A percentile compares a stretch with the other conserved stretches of the same genome.
These are phyloP conservation scores for Eriocheir sinensis DNA, from an alignment of 1,140 invertebrate genomes.

Conservation along the genomic window DNA sequence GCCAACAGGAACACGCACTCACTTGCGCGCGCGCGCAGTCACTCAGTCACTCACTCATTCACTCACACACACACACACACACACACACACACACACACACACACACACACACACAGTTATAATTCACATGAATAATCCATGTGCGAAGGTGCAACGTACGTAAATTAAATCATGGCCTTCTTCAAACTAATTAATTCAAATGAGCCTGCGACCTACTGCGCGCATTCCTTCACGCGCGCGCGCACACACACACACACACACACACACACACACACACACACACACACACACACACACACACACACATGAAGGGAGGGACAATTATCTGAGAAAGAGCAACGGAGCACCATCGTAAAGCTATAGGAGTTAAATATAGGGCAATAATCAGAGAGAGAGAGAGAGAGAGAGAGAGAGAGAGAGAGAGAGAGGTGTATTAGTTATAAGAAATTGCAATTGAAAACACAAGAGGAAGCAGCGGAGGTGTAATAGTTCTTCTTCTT, in stretches of 20 bases:
- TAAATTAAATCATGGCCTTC: neutral
- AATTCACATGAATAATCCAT: slow-evolving; percentile 36
- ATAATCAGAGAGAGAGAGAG: neutral
- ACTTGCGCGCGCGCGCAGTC: too few species aligned
- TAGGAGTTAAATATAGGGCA: too few species aligned
- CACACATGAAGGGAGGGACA: neutral
- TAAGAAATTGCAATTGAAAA: too few species aligned
- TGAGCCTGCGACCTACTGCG: neutral
- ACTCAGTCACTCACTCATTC: too few species aligned
- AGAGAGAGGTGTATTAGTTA: too few species aligned
- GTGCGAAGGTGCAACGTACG: neutral
- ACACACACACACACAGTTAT: neutral
- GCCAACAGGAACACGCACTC: too few species aligned
- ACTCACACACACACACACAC: too few species aligned
- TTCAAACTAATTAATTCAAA: slow-evolving; percentile 24
- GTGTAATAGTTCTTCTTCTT: too few species aligned
- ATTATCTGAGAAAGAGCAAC: too few species aligned
- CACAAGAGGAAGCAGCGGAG: too few species aligned
- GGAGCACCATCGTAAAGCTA: too few species aligned
- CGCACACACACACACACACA: neutral
- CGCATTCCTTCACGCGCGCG: neutral
- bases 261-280: slow-evolving; percentile 1
- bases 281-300: slow-evolving; percentile 55
- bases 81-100: too few species aligned
- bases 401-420: neutral